Percentiles rank a stretch among this genome's conserved stretches.
Evolutionary conservation across 2,113 vertebrate genomes (phyloP).

Genomic region (Tragelaphus scriptus): DNA sequence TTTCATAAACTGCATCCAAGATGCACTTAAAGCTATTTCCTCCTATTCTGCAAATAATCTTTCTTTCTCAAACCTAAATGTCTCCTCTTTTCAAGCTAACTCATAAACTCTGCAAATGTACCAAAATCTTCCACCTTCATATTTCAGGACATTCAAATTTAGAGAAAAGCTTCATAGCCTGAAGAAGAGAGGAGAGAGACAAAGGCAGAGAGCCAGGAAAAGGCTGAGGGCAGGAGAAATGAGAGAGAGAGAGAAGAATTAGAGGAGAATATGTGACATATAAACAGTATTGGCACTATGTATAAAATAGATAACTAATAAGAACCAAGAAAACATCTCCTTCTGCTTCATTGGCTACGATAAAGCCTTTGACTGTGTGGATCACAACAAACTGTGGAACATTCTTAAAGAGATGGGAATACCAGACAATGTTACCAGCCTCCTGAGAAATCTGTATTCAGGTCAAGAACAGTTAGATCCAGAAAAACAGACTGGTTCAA

Average conservation of each 20-base stretch:
- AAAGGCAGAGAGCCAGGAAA: background rate
- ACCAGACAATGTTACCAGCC: rapidly evolving
- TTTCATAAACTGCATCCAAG: background rate
- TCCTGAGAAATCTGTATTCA: background rate
- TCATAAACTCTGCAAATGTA: background rate
- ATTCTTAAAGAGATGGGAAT: background rate
- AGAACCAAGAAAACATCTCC: background rate
- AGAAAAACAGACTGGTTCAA: background rate
- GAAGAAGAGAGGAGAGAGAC: background rate
- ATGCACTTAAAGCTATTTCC: background rate
- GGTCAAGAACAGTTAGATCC: background rate
- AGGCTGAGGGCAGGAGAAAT: background rate
- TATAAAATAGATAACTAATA: background rate
- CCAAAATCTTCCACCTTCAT: background rate
- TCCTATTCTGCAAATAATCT: background rate
- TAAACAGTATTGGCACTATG: background rate
- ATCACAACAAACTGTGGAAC: background rate
- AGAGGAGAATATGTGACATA: background rate
- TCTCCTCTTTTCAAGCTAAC: background rate
- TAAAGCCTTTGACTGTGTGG: background rate
- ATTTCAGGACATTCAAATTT: background rate
- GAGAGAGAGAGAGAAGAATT: background rate
- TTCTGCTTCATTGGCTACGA: background rate
- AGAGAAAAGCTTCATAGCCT: background rate
- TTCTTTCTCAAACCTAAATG: background rate